Evolutionary conservation across 2,888 invertebrate genomes (phyloP), one percentile per base, ranked within the genome.

Genomic region (Isoperla grammatica): DNA sequence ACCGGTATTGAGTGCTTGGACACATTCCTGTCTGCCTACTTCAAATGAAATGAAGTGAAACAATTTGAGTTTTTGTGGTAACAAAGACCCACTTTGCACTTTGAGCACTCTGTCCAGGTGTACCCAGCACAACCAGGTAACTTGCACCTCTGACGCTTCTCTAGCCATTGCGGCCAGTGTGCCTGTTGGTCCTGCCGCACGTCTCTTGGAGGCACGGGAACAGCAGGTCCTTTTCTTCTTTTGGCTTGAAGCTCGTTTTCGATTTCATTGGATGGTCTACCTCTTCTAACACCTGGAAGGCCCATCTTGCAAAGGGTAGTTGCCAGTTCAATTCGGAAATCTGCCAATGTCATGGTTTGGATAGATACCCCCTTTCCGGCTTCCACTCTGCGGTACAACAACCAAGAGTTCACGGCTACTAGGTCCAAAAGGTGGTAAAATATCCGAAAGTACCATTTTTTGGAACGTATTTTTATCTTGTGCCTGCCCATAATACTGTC

Each of bases 401-500:
- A 17, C 55, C 55, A 55, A 4, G n/a, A n/a, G 6, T 55, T 55
- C 2, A 39, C 22, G 1, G 39, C 6, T 2, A 11, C 2, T 5
- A 55, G 5, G 17, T 55, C 40, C 17, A 55, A 8, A 11, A 55
- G 20, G 42, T 55, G 39, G 15, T 39, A 35, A 15, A 42, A 55
- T 1, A 55, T 1, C 11, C 17, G 4, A 6, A 39, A 37, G 5
- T 60, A 56, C 59, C 55, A 62, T n/a, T 42, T 46, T 20, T 40
- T 46, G 17, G 42, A 23, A 11, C 55, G 39, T 15, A 62, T 50
- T 22, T 17, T 13, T 1, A 56, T 62, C 2, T 48, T 23, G 22
- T 56, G 50, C 11, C 15, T 29, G 4, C 56, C 59, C 2, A 62
- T 4, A n/a, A 62, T n/a, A 1, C 39, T 35, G 15, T 56, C 56